Evolutionary conservation across 2,888 invertebrate genomes (phyloP).

Genomic region (Ormyrus thymus): DNA sequence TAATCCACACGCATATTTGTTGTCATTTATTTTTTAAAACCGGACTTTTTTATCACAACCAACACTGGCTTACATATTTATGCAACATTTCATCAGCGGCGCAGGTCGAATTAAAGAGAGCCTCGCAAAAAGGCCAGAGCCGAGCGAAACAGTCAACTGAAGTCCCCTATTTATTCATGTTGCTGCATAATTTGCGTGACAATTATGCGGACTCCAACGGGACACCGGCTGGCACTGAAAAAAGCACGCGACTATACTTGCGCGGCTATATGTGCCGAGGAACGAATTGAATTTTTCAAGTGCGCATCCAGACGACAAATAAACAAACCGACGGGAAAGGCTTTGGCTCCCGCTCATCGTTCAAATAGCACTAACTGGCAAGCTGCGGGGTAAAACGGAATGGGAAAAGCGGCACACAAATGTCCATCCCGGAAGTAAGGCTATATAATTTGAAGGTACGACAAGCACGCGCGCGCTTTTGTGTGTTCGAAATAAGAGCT

Average conservation of each 20-base stretch:
- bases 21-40: background rate
- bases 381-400: conserved; percentile 28
- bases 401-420: conserved; percentile 6
- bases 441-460: too few relatives aligned
- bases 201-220: conserved; percentile 30
- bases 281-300: conserved; percentile 43
- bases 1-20: too few relatives aligned
- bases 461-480: too few relatives aligned
- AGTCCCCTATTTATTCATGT: conserved; percentile 39
- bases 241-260: background rate
- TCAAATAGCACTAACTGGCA: conserved; percentile 12
- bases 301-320: conserved; percentile 17
- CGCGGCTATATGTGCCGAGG: conserved; percentile 1
- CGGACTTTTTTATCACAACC: background rate
- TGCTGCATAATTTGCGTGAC: conserved; percentile 42
- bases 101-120: background rate
- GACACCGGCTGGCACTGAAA: conserved; percentile 12
- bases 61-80: conserved; percentile 25
- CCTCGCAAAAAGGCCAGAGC: background rate
- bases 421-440: background rate
- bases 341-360: conserved; percentile 23
- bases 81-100: conserved; percentile 28
- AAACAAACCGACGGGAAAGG: conserved; percentile 21
- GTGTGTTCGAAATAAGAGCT: too few relatives aligned
- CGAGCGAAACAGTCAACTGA: conserved; percentile 20